Percentiles rank a stretch among this genome's conserved stretches.
Conservation (phyloP, 2,797 vertebrate genomes). For the Semaprochilodus insignis region DNA sequence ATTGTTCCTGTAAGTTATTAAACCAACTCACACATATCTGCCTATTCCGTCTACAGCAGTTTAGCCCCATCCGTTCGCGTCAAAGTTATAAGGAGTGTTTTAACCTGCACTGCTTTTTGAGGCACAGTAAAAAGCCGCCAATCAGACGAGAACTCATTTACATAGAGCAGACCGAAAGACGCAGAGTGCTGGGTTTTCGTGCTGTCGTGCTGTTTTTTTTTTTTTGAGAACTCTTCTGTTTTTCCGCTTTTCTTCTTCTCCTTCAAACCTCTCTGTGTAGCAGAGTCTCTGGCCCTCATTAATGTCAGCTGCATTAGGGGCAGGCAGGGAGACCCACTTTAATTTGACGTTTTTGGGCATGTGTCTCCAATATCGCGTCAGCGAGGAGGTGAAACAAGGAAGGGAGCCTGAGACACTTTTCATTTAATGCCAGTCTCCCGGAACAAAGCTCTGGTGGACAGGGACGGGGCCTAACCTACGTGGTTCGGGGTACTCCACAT, state of each 20-base stretch:
- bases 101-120: too few species aligned
- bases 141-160: too few species aligned
- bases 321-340: slow-evolving; percentile 41
- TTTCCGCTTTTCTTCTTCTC: slow-evolving; percentile 42
- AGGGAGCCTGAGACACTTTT: slow-evolving; percentile 39
- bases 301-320: slow-evolving; percentile 57
- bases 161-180: too few species aligned
- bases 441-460: slow-evolving; percentile 43
- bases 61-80: too few species aligned
- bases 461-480: neutral
- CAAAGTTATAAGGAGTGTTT: too few species aligned
- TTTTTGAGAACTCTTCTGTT: slow-evolving; percentile 20
- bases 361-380: slow-evolving; percentile 54
- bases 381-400: slow-evolving; percentile 21
- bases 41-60: too few species aligned
- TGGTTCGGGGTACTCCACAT: neutral
- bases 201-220: slow-evolving; percentile 62
- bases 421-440: slow-evolving; percentile 53
- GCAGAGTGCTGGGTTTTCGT: slow-evolving; percentile 2
- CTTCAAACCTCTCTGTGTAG: slow-evolving; percentile 58
- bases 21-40: too few species aligned
- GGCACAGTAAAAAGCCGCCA: too few species aligned
- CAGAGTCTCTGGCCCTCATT: slow-evolving; percentile 60
- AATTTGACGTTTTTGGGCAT: slow-evolving; percentile 61
- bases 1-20: too few species aligned